phyloP scores from a whole-genome alignment of 1,140 invertebrate species.

The Drosophila fuyamai region DNA sequence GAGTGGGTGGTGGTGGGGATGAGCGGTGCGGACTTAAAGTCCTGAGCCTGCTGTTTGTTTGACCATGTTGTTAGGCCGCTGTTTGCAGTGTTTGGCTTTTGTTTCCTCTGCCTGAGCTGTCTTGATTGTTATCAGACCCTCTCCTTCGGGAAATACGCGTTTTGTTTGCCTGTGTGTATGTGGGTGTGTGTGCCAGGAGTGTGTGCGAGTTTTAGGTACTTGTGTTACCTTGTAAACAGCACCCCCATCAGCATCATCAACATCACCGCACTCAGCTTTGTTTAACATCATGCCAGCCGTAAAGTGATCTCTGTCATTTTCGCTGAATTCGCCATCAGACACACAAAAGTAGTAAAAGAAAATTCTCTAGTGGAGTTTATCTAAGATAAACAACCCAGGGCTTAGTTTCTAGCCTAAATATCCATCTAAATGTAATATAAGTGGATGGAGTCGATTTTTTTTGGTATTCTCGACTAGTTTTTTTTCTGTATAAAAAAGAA shows the following conservation, averaged over 20 bases:
- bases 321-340: conserved; percentile 2
- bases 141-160: conserved; percentile 59
- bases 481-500: no score
- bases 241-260: conserved; percentile 74
- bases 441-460: not conserved
- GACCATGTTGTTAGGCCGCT: conserved; percentile 57
- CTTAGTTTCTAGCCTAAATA: conserved; percentile 4
- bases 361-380: conserved; percentile 3
- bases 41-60: conserved; percentile 59
- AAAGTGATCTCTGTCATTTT: conserved; percentile 72
- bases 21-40: conserved; percentile 29
- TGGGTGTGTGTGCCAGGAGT: conserved; percentile 7
- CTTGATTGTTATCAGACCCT: conserved; percentile 66
- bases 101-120: conserved; percentile 46
- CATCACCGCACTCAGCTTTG: conserved; percentile 60
- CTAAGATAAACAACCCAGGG: conserved; percentile 4
- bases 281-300: conserved; percentile 67
- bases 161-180: conserved; percentile 48
- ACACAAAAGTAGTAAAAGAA: conserved; percentile 13
- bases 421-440: conserved; percentile 8
- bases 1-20: not conserved
- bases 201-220: conserved; percentile 38
- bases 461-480: not conserved
- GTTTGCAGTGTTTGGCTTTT: conserved; percentile 61
- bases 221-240: conserved; percentile 60